These are phyloP conservation scores for Chinchilla lanigera DNA, from an alignment of 2,113 vertebrate species.

Conservation along the genomic window DNA sequence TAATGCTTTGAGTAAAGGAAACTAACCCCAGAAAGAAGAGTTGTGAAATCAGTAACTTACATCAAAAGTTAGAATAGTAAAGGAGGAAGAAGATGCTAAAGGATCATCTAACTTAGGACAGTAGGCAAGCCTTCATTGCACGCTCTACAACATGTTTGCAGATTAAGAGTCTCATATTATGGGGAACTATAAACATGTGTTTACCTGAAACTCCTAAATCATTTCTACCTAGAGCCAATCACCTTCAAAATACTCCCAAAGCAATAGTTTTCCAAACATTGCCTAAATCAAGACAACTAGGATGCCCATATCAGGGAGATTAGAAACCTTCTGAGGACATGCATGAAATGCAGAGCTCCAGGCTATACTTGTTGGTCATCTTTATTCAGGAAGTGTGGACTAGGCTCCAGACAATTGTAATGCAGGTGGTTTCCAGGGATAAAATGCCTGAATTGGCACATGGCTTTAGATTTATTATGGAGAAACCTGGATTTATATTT, in stretches of 20 bases:
- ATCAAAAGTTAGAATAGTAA: slow-evolving; percentile 22
- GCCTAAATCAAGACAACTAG: neutral
- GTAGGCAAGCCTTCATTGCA: neutral
- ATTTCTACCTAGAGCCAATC: neutral
- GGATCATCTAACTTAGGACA: neutral
- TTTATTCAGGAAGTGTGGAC: neutral
- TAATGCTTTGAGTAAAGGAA: slow-evolving; percentile 30
- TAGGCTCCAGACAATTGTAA: neutral
- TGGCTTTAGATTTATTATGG: neutral
- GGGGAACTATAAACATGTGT: neutral
- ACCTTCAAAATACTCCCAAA: neutral
- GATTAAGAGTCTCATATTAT: neutral
- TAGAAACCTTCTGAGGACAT: neutral
- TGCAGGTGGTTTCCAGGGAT: neutral
- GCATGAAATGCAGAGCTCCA: neutral
- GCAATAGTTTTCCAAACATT: neutral
- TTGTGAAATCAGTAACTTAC: slow-evolving; percentile 22
- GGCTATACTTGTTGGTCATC: neutral
- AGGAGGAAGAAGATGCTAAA: neutral
- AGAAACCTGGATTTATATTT: neutral
- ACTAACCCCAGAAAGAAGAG: neutral
- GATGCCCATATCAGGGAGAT: neutral
- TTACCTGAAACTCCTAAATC: neutral
- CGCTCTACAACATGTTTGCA: neutral
- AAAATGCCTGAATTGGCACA: neutral